Evolutionary conservation across 2,797 vertebrate species (phyloP), one percentile per base, ranked within the genome.

Genomic region (Onychomys leucogaster): DNA sequence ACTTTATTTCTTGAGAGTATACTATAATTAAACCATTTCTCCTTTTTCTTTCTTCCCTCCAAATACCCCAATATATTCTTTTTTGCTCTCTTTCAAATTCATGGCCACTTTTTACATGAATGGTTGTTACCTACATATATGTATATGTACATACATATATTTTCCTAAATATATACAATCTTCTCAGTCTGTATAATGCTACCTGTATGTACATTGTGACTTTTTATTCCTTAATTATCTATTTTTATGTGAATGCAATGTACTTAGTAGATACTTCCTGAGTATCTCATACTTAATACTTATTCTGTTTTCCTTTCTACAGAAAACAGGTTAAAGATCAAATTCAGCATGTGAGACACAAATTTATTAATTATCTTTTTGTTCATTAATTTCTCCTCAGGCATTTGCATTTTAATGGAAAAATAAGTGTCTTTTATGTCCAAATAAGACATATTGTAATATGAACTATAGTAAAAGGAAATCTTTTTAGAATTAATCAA

Each of bases 401-500:
- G 4, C 73, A 32, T 85, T 95, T 85, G 14, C 2, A 89, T 86
- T 82, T 94, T 86, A 92, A 89, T 86, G 91, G 7, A 19, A 16
- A 90, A 32, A 32, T 27, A 87, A n/a, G 63, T 63, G 12, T 67
- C 5, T 78, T 90, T 94, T 75, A 93, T 89, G 69, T 49, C 4
- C 6, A 77, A 93, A 73, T 12, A 96, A 69, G 6, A 84, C 25
- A 91, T 78, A 3, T 37, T 89, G 55, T 83, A 57, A 57, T 87
- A 37, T 83, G 32, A 94, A 76, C 6, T 43, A 86, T 82, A 4
- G 21, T 52, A 49, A 65, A 92, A 87, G 32, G 89, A 90, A 59
- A 91, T 65, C 4, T 61, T 86, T 78, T 82, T 86, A 83, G 55
- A 96, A 92, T 81, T 3, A 55, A 81, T 90, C 65, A 84, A 81